Evolutionary conservation across 2,113 vertebrate species (phyloP).

Genomic region (Hiodon alosoides): DNA sequence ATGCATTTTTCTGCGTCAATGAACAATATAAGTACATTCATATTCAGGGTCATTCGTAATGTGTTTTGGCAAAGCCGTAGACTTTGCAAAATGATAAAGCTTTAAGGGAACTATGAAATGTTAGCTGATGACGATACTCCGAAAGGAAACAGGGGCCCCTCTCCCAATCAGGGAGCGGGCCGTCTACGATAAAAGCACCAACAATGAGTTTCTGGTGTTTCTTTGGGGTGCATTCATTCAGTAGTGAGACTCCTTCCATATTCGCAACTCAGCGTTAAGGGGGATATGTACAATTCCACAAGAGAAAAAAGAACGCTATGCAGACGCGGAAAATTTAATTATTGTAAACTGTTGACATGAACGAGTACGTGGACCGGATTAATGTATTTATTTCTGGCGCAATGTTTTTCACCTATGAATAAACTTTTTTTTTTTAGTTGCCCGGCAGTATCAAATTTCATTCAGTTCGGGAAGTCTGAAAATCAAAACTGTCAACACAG

Average conservation of each 20-base stretch:
- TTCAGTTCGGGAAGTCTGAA: background rate
- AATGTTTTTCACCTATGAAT: slow-evolving; percentile 32
- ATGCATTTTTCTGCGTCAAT: background rate
- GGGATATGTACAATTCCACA: slow-evolving; percentile 28
- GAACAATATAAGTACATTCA: background rate
- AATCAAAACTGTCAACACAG: background rate
- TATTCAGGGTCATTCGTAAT: background rate
- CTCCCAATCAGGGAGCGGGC: background rate
- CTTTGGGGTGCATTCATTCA: background rate
- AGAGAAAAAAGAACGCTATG: slow-evolving; percentile 27
- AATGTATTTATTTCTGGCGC: slow-evolving; percentile 6
- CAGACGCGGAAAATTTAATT: slow-evolving; percentile 33
- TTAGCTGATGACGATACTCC: background rate
- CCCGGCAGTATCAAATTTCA: background rate
- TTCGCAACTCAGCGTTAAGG: slow-evolving; percentile 2
- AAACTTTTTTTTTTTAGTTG: slow-evolving; percentile 21
- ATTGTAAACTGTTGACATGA: slow-evolving; percentile 36
- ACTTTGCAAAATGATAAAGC: background rate
- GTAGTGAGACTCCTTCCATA: background rate
- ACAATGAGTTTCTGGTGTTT: background rate
- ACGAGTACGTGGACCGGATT: slow-evolving; percentile 46
- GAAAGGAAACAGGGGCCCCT: background rate
- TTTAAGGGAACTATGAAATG: background rate
- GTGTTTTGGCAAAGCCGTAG: background rate
- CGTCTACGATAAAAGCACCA: background rate